Percentiles rank a stretch among this genome's conserved stretches.
Conservation (phyloP, 2,888 invertebrate species). For the Mermis nigrescens region DNA sequence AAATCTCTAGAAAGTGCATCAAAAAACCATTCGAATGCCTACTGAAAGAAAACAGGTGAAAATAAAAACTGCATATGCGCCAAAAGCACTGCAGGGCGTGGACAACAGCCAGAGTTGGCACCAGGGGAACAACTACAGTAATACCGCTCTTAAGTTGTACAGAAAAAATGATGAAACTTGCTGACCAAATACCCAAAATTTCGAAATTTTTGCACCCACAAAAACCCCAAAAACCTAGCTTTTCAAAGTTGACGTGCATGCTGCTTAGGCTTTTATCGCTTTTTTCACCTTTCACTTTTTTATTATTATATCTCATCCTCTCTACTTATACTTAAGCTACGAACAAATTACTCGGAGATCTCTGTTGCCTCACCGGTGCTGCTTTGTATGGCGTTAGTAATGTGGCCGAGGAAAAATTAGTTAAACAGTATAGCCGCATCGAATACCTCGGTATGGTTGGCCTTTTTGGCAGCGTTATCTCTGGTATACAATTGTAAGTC, state of each 20-base stretch:
- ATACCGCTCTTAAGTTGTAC: too few species aligned
- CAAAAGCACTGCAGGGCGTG: too few species aligned
- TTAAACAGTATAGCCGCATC: slow-evolving; percentile 53
- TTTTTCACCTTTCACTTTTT: not conserved
- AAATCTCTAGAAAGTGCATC: too few species aligned
- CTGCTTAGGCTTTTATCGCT: not conserved
- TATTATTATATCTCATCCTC: not conserved
- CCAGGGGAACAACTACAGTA: too few species aligned
- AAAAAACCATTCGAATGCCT: too few species aligned
- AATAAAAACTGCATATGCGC: too few species aligned
- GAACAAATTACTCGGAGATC: slow-evolving; percentile 59
- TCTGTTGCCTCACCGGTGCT: slow-evolving; percentile 57
- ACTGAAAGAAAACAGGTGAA: too few species aligned
- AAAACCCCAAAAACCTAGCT: too few species aligned
- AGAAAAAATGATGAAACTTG: too few species aligned
- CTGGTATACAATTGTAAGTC: slow-evolving; percentile 57
- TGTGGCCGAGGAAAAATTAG: slow-evolving; percentile 56
- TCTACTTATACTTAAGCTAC: slow-evolving; percentile 41
- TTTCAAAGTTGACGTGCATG: not conserved
- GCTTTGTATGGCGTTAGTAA: slow-evolving; percentile 58
- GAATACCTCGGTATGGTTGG: slow-evolving; percentile 65
- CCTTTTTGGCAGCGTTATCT: slow-evolving; percentile 54
- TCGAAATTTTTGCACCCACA: too few species aligned
- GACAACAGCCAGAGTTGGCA: too few species aligned
- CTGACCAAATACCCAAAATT: too few species aligned